Conservation (phyloP, 30 jellyfish, hydroid and myxozoan species). For the Hydractinia echinata region DNA sequence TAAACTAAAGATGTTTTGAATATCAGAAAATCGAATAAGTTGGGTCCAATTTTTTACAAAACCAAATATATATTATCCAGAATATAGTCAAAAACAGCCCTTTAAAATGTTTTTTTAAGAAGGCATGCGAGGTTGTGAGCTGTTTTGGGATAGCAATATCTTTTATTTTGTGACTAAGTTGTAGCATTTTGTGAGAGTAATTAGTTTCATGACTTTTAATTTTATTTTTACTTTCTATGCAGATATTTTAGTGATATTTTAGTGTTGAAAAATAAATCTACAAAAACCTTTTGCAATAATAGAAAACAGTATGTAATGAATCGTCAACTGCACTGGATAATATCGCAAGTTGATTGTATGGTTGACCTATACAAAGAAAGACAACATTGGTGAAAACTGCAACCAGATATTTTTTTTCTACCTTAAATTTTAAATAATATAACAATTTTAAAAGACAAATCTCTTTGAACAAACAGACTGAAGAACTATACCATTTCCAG, state of each 20-base stretch:
- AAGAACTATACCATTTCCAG: constrained; percentile 66
- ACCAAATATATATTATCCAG: too few species aligned
- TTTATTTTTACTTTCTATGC: background rate
- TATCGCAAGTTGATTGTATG: constrained; percentile 89
- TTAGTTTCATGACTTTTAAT: too few species aligned
- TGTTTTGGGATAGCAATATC: background rate
- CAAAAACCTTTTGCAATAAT: constrained; percentile 79
- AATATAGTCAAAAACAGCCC: too few species aligned
- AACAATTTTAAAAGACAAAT: background rate
- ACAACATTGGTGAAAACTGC: background rate
- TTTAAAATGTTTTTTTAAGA: too few species aligned
- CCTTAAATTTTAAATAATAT: background rate
- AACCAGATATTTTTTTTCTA: background rate
- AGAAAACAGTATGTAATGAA: constrained; percentile 66
- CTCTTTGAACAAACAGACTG: too few species aligned
- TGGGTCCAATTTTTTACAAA: too few species aligned
- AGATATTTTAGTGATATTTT: too few species aligned
- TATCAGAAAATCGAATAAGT: too few species aligned
- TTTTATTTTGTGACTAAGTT: background rate
- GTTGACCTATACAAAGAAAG: constrained; percentile 58
- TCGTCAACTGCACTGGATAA: constrained; percentile 70
- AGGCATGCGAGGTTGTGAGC: too few species aligned
- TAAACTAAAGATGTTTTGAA: too few species aligned
- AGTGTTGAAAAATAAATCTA: background rate
- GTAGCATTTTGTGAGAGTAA: background rate